Evolutionary conservation across 2,888 invertebrate species (phyloP).

Genomic region (Syritta pipiens): DNA sequence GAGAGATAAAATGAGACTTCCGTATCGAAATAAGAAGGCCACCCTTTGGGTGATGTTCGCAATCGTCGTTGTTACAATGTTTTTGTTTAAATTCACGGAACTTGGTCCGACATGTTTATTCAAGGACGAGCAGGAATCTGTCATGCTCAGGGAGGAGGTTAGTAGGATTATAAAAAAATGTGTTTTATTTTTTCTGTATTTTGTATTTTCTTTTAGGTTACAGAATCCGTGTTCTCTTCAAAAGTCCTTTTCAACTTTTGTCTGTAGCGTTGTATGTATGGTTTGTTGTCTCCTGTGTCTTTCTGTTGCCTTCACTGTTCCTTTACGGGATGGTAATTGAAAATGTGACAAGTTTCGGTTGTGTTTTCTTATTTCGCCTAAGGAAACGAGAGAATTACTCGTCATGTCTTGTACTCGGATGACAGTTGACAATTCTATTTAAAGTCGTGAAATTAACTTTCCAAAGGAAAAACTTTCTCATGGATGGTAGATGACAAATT

Average conservation of each 20-base stretch:
- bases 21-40: conserved; percentile 78
- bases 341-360: conserved; percentile 59
- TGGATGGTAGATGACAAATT: no score
- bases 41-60: conserved; percentile 78
- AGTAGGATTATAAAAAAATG: no score
- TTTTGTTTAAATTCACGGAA: conserved; percentile 79
- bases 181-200: conserved; percentile 35
- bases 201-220: conserved; percentile 1
- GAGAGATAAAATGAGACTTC: conserved; percentile 77
- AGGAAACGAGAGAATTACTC: not conserved
- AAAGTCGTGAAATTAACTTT: conserved; percentile 26
- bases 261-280: not conserved
- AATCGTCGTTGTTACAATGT: conserved; percentile 78
- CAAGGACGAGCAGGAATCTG: conserved; percentile 76
- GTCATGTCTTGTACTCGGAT: not conserved
- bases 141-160: conserved; percentile 78
- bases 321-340: conserved; percentile 51
- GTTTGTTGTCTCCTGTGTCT: not conserved
- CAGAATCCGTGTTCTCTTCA: conserved; percentile 1
- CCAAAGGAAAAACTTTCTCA: not conserved
- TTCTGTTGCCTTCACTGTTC: no score
- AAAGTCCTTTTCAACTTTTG: not conserved
- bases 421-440: conserved; percentile 55
- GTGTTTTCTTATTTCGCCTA: not conserved
- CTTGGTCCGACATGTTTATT: conserved; percentile 78